Base-by-base conservation (phyloP, 2,888 invertebrate genomes). In the Colletes collaris region DNA sequence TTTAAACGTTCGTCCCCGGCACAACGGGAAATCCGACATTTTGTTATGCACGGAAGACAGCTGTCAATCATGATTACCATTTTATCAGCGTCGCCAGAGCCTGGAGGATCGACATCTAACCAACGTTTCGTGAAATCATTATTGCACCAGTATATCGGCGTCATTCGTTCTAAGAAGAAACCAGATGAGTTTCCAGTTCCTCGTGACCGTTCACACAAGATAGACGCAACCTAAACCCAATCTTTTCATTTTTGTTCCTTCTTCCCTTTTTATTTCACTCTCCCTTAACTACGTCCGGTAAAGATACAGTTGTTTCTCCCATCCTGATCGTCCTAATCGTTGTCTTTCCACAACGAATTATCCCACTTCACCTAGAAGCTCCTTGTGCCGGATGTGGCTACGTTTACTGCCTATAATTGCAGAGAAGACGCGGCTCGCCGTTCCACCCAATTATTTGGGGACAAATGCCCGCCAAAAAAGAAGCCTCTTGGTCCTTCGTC, bases 351-450 rank as follows among this genome's bases (percentile, higher is more conserved):
- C 79, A 77, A 76, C 66, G 79, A 79, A 77, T 86, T 79, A 83
- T 82, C 77, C 77, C 79, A 70, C 76, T 86, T 84, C 74, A 76
- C 75, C 78, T 86, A 86, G 78, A 71, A 83, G 80, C 83, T 84
- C 84, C 85, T 86, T 84, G 82, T 87, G 86, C 92, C 92, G 93
- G 93, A 93, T 92, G 93, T 92, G 92, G 93, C 92, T 85, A 88
- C 90, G 90, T 93, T 93, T 92, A 93, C 92, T 91, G 91, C 92
- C 91, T 90, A 90, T 93, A 93, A 93, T 93, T 92, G 92, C 87
- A 91, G 91, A 90, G 90, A 86, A 90, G 90, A 76, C 74, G 84
- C 89, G 85, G 86, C 87, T 82, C 79, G 84, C 83, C 88, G 88
- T 88, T 85, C 89, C 85, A 88, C 87, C 90, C 91, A 91, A 92